A percentile compares a stretch with the other conserved stretches of the same genome.
Evolutionary conservation across 2,888 invertebrate species (phyloP).

Genomic region (Parnassius smintheus): DNA sequence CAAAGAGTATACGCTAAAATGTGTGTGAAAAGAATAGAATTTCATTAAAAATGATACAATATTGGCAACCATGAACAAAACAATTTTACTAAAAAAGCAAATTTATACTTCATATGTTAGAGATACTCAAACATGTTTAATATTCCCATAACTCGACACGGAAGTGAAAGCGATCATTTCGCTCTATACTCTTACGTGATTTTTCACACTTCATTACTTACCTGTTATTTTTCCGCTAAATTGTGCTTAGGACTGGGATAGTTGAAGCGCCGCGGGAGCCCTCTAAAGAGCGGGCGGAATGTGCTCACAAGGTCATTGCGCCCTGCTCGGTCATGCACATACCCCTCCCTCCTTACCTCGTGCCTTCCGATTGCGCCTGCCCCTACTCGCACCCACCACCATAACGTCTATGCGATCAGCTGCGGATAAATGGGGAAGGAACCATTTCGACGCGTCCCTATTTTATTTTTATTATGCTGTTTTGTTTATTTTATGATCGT

Average conservation of each 20-base stretch:
- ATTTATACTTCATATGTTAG: too few relatives aligned
- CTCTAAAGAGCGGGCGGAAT: slow-evolving; percentile 63
- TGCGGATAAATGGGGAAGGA: slow-evolving; percentile 74
- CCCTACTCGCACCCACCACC: slow-evolving; percentile 52
- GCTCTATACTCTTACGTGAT: slow-evolving; percentile 10
- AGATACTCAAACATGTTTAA: too few relatives aligned
- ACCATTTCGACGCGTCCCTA: slow-evolving; percentile 70
- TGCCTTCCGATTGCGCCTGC: slow-evolving; percentile 36
- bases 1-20: too few relatives aligned
- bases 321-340: slow-evolving; percentile 80
- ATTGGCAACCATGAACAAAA: too few relatives aligned
- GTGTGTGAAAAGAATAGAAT: too few relatives aligned
- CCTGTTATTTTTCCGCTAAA: slow-evolving; percentile 38
- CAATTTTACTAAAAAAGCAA: too few relatives aligned
- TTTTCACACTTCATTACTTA: slow-evolving; percentile 25
- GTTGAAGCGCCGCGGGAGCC: slow-evolving; percentile 64
- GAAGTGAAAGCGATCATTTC: slow-evolving; percentile 10
- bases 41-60: too few relatives aligned
- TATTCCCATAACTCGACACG: not conserved
- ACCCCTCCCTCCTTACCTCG: slow-evolving; percentile 47
- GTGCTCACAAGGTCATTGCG: slow-evolving; percentile 80
- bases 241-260: slow-evolving; percentile 54
- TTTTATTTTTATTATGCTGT: slow-evolving; percentile 53
- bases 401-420: slow-evolving; percentile 70
- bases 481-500: slow-evolving; percentile 43